Percentiles rank a stretch among this genome's conserved stretches.
Evolutionary conservation across 35 echinoderm and acorn worm species (phyloP).

Genomic region (Strongylocentrotus purpuratus): DNA sequence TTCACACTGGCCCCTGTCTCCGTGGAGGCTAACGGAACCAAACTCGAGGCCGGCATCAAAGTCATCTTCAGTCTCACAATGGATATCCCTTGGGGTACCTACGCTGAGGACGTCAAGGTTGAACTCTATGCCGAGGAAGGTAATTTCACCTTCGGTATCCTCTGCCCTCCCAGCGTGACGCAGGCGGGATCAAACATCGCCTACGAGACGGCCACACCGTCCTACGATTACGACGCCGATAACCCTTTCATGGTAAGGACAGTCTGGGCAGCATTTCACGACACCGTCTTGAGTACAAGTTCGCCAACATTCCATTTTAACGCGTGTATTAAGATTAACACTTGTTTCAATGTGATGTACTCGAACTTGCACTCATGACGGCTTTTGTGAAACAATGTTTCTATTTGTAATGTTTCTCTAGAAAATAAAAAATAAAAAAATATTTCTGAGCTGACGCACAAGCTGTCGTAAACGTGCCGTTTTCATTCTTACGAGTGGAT

Average conservation of each 20-base stretch:
- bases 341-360: no score
- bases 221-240: slow-evolving; percentile 16
- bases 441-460: no score
- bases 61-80: not conserved
- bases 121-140: slow-evolving; percentile 36
- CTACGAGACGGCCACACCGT: slow-evolving; percentile 15
- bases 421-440: no score
- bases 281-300: no score
- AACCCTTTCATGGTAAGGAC: slow-evolving; percentile 6
- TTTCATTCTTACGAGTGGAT: no score
- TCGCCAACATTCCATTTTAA: no score
- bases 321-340: no score
- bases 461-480: no score
- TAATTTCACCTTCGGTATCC: slow-evolving; percentile 12
- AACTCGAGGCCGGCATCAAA: not conserved
- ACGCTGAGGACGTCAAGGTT: slow-evolving; percentile 20
- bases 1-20: slow-evolving; percentile 22
- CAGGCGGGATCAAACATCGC: slow-evolving; percentile 18
- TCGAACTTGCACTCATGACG: no score
- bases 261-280: not conserved
- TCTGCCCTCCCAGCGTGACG: slow-evolving; percentile 26
- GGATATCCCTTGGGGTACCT: not conserved
- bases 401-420: no score
- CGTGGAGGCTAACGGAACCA: not conserved
- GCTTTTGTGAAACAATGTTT: no score